Evolutionary conservation across 2,888 invertebrate genomes (phyloP).

Genomic region (Polyommatus icarus): DNA sequence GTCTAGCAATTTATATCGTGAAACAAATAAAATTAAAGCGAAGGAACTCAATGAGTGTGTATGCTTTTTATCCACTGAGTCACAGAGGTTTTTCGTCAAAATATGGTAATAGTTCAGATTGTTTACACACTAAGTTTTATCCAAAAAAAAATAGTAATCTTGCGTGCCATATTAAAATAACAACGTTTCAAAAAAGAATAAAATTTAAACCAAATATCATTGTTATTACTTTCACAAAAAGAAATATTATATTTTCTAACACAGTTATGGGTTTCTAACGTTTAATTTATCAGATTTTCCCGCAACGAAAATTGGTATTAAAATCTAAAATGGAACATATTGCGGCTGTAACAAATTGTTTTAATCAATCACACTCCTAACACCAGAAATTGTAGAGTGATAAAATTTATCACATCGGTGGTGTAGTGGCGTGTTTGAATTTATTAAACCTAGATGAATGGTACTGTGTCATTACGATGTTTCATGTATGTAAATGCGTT

Average conservation of each 20-base stretch:
- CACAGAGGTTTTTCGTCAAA: no score
- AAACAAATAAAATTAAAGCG: neutral
- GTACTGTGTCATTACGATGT: neutral
- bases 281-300: neutral
- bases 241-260: no score
- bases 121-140: no score
- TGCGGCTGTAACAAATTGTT: constrained; percentile 5
- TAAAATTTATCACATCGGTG: constrained; percentile 26
- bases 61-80: no score
- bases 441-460: constrained; percentile 16
- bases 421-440: constrained; percentile 4
- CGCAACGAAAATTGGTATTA: neutral
- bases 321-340: constrained; percentile 4
- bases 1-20: neutral
- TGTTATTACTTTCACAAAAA: no score
- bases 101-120: no score
- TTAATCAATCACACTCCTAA: constrained; percentile 23
- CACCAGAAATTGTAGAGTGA: constrained; percentile 21
- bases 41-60: neutral
- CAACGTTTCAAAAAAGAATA: no score
- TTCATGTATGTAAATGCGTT: constrained; percentile 12
- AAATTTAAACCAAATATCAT: no score
- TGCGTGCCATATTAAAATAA: no score
- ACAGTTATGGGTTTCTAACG: neutral
- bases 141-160: no score